A percentile compares a stretch with the other conserved stretches of the same genome.
phyloP scores from a whole-genome alignment of 2,113 vertebrate species.

The Pachyramphus minor region DNA sequence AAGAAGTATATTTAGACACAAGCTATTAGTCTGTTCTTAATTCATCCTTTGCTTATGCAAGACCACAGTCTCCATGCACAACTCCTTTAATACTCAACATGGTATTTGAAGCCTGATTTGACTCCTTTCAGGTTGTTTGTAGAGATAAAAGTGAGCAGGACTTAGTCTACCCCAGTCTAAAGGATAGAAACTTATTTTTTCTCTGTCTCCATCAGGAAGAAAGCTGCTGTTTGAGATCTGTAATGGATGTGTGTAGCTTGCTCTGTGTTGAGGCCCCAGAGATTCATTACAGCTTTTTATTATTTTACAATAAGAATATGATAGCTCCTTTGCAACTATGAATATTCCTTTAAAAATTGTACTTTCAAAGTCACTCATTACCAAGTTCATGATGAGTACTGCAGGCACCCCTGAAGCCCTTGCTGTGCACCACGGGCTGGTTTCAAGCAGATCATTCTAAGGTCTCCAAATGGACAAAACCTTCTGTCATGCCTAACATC shows the following conservation, averaged over 20 bases:
- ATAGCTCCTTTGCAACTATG: not conserved
- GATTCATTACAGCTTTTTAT: not conserved
- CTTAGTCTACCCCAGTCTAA: not conserved
- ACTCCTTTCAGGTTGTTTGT: not conserved
- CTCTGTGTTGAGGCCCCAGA: not conserved
- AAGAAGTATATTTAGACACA: not conserved
- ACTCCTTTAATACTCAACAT: not conserved
- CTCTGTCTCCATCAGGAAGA: not conserved
- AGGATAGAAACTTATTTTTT: not conserved
- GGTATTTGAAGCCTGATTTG: not conserved
- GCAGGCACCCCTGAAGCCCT: not conserved
- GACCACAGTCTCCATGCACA: not conserved
- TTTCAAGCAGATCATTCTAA: not conserved
- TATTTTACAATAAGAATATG: not conserved
- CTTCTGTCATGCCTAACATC: not conserved
- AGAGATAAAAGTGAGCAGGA: not conserved
- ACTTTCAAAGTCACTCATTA: not conserved
- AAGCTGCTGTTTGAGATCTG: not conserved
- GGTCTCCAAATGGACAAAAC: not conserved
- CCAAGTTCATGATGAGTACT: no score
- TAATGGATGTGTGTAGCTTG: not conserved
- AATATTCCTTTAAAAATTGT: not conserved
- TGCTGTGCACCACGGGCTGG: rapidly evolving
- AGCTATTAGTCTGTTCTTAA: not conserved
- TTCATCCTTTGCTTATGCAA: not conserved